Conservation (phyloP, 2,888 invertebrate species). For the Apamea epomidion region DNA sequence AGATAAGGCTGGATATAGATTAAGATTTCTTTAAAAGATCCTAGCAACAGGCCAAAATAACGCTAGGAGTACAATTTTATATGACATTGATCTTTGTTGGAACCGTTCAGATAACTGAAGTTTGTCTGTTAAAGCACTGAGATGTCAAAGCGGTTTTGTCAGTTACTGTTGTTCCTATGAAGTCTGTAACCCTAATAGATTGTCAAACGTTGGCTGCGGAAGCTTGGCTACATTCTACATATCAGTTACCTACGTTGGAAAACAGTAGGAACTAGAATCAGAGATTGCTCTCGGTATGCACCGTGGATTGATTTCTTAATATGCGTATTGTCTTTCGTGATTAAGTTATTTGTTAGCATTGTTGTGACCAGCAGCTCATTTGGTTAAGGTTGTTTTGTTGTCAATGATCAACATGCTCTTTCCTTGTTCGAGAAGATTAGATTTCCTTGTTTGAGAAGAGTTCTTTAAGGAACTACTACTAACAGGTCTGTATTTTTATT, state of each 20-base stretch:
- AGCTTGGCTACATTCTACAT: neutral
- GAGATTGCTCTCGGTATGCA: neutral
- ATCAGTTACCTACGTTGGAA: neutral
- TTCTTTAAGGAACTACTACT: neutral
- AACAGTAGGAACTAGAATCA: neutral
- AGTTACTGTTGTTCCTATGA: neutral
- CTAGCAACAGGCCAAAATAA: conserved; percentile 30
- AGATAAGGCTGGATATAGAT: neutral
- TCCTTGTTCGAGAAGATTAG: neutral
- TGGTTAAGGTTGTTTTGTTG: neutral
- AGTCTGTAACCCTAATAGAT: neutral
- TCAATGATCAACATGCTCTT: neutral
- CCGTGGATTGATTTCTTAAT: neutral
- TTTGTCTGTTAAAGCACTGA: neutral
- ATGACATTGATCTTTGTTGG: conserved; percentile 24
- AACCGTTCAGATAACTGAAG: neutral
- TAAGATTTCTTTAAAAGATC: neutral
- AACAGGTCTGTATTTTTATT: neutral
- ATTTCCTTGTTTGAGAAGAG: neutral
- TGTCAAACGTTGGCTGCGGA: no score
- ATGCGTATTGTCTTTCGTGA: neutral
- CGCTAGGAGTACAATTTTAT: conserved; percentile 19
- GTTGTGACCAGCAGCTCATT: no score
- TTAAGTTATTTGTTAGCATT: neutral
- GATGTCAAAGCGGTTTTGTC: neutral